Conservation (phyloP, 1,140 invertebrate genomes). For the Scaptomyza graminum region DNA sequence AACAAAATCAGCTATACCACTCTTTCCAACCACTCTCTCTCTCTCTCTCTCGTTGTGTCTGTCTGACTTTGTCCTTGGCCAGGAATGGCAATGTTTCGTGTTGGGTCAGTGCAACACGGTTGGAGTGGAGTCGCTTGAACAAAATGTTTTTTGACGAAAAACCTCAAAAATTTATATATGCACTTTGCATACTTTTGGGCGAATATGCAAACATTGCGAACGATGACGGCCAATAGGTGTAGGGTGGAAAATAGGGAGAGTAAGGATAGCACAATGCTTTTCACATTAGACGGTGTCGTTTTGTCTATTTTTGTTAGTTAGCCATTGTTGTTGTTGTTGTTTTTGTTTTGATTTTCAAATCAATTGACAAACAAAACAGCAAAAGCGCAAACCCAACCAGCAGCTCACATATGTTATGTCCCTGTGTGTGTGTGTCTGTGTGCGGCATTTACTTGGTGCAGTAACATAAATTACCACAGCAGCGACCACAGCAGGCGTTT, state of each 20-base stretch:
- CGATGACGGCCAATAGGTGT: neutral
- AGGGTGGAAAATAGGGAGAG: too few relatives aligned
- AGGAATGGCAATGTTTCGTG: neutral
- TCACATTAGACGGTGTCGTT: constrained; percentile 54
- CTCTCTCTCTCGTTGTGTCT: too few relatives aligned
- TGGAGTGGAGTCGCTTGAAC: constrained; percentile 3
- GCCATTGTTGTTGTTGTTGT: constrained; percentile 24
- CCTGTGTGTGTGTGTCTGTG: constrained; percentile 29
- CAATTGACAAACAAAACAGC: constrained; percentile 77
- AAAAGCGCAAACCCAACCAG: constrained; percentile 78
- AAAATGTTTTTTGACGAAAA: constrained; percentile 27
- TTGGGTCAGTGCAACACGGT: neutral
- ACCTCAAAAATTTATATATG: constrained; percentile 70
- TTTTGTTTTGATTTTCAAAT: constrained; percentile 75
- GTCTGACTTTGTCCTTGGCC: too few relatives aligned
- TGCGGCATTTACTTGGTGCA: constrained; percentile 79
- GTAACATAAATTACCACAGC: constrained; percentile 79
- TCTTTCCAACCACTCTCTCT: too few relatives aligned
- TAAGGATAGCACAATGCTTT: constrained; percentile 56
- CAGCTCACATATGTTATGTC: constrained; percentile 22
- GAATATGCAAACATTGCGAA: constrained; percentile 62
- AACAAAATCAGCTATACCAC: too few relatives aligned
- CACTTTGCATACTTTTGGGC: constrained; percentile 71
- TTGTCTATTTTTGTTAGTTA: neutral
- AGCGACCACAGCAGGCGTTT: constrained; percentile 59